These are phyloP conservation scores for Frankliniella fusca DNA, from an alignment of 2,888 invertebrate species.

Conservation along the genomic window DNA sequence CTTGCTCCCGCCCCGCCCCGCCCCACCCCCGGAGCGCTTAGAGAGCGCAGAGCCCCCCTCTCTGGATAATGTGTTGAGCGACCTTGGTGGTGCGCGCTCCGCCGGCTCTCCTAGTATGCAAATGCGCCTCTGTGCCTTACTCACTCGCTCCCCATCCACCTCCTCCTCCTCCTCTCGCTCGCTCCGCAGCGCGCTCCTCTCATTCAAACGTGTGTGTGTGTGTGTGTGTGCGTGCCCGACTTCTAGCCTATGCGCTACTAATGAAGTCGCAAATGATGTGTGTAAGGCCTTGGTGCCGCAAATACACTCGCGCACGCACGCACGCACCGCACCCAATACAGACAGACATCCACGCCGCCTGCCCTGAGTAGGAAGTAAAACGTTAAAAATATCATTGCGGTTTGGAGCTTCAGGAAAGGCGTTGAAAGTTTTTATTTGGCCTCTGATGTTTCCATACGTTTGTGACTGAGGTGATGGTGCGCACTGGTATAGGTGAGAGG, in stretches of 20 bases:
- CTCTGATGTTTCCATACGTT: no score
- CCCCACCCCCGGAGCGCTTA: no score
- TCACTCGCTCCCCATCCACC: neutral
- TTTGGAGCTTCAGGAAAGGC: no score
- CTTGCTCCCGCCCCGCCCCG: no score
- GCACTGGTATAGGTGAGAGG: no score
- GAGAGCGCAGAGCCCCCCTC: no score
- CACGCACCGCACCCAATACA: neutral
- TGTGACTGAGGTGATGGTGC: no score
- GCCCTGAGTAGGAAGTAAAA: neutral
- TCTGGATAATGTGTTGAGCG: neutral
- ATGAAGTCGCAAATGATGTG: neutral
- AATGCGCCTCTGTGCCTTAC: neutral
- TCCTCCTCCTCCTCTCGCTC: neutral
- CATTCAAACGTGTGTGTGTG: no score
- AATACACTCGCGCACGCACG: neutral
- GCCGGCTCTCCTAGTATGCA: neutral
- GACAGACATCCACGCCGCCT: neutral
- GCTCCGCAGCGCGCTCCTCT: neutral
- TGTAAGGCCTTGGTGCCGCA: neutral
- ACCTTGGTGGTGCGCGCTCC: neutral
- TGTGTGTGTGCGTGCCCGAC: no score
- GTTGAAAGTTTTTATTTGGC: no score
- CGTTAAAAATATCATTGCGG: no score
- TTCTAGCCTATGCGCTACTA: neutral